Evolutionary conservation across 2,113 vertebrate genomes (phyloP).

Genomic region (human): GRCh38 chr12:10186501-10187000

Average conservation of each 20-base stretch:
- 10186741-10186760: not conserved
- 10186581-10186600: constrained; percentile 86
- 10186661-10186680: not conserved
- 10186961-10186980: not conserved
- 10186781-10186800: not conserved
- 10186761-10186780: not conserved
- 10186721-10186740: not conserved
- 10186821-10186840: not conserved
- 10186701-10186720: not conserved
- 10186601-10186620: fast-evolving
- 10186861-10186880: not conserved
- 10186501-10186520: constrained; percentile 57
- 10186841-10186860: not conserved
- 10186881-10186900: not conserved
- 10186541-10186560: constrained; percentile 88
- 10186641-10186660: fast-evolving
- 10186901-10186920: not conserved
- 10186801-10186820: not conserved
- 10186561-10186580: constrained; percentile 87
- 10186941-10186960: not conserved
- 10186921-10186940: not conserved
- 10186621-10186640: not conserved
- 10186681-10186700: not conserved
- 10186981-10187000: not conserved
- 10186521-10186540: constrained; percentile 83